Base-by-base conservation (phyloP, 2,113 vertebrate genomes). In the Mastomys natalensis region DNA sequence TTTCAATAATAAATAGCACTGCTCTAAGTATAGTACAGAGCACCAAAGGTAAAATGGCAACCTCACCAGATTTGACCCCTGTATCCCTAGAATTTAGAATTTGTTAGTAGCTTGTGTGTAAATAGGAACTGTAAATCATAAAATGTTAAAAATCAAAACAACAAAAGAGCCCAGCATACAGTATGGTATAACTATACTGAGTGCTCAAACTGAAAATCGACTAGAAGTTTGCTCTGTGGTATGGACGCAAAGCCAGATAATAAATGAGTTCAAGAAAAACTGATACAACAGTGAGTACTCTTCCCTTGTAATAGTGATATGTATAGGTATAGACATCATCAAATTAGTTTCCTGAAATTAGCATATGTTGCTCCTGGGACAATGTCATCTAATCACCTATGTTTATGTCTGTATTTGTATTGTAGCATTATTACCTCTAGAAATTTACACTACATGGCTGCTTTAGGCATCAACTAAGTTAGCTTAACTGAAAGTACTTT, bases 1-100 rank as follows among this genome's bases (percentile, higher is more conserved):
- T 84, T 94, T 95, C 81, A 77, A 77, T 66, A 86, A n/a, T 92
- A 70, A 86, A n/a, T 92, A 70, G 68, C 43, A 90, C 62, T 80
- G 21, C 26, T 22, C 77, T 78, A 77, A 87, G 7, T 34, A 76
- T 48, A 34, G 17, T 78, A 19, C 7, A 87, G 93, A 24, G 1
- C 11, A 55, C 34, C 77, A 62, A 89, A 15, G 19, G 55, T 74
- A 87, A 95, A 90, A 82, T 24, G 66, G 13, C 24, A 87, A 53
- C 26, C 66, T 40, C n/a, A 93, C 40, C 15, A 72, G 26, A 82
- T 89, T 92, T 68, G 45, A 77, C 55, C 24, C 24, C 64, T 91
- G 0, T 53, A 77, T 70, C 22, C n/a, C 11, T 22, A 40, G 6
- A 91, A 19, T 10, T 78, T 87, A 48, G 13, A 86, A 72, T 68